Conservation (phyloP, 2,888 invertebrate genomes). For the Diadromus collaris region DNA sequence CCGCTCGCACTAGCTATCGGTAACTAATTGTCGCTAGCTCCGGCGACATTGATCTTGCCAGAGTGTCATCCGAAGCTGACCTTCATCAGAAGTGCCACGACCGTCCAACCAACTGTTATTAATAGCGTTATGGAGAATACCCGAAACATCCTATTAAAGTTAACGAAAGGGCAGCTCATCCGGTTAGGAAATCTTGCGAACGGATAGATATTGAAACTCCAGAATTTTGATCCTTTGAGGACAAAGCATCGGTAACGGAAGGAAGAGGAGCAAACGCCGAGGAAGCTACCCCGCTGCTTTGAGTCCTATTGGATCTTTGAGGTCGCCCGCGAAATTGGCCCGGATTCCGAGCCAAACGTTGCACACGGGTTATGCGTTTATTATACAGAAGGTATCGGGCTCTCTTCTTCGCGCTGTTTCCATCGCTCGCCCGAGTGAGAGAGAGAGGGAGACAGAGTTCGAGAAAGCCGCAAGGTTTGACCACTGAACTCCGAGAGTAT, state of each 20-base stretch:
- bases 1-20: background rate
- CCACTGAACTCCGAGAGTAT: conserved; percentile 19
- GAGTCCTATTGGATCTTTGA: conserved; percentile 39
- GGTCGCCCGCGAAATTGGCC: conserved; percentile 52
- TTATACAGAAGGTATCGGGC: conserved; percentile 55
- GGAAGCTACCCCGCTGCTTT: background rate
- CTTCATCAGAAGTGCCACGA: background rate
- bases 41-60: conserved; percentile 11
- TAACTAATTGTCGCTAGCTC: conserved; percentile 9
- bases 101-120: background rate
- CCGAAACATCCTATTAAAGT: background rate
- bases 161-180: background rate
- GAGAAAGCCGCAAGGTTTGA: conserved; percentile 29
- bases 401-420: background rate
- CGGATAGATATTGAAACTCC: background rate
- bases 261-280: background rate
- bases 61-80: conserved; percentile 4
- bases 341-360: conserved; percentile 58
- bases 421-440: background rate
- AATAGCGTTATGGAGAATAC: background rate
- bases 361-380: conserved; percentile 68
- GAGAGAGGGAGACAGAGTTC: too few species aligned
- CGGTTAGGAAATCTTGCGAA: conserved; percentile 1
- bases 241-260: conserved; percentile 8
- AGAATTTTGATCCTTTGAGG: conserved; percentile 11